A percentile compares a stretch with the other conserved stretches of the same genome.
Conservation (phyloP, 2,113 vertebrate species). For the Spilogale gracilis region DNA sequence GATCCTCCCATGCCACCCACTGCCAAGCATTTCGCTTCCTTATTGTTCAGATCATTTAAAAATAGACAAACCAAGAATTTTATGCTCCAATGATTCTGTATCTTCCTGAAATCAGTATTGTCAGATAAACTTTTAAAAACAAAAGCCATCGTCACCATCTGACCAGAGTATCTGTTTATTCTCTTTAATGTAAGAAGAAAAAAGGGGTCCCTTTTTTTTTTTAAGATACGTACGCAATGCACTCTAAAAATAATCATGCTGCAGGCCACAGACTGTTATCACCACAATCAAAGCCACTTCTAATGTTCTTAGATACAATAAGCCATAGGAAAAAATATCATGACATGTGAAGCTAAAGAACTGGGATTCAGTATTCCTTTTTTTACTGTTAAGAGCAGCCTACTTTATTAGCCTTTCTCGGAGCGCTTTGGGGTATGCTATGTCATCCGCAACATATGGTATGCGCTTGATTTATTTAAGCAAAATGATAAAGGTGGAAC, state of each 20-base stretch:
- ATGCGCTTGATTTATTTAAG: background rate
- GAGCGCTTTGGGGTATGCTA: background rate
- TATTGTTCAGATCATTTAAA: constrained; percentile 33
- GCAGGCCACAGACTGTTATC: background rate
- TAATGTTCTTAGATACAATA: background rate
- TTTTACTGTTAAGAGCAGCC: background rate
- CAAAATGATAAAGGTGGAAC: background rate
- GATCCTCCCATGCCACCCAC: background rate
- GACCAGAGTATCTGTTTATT: constrained; percentile 29
- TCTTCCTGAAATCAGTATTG: constrained; percentile 8
- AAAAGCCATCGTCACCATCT: background rate
- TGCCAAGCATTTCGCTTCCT: background rate
- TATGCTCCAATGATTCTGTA: background rate
- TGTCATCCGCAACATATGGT: background rate
- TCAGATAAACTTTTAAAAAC: constrained; percentile 14
- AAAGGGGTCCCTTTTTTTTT: constrained; percentile 12
- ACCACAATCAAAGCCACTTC: background rate
- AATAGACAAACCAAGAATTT: constrained; percentile 1
- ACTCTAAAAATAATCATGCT: constrained; percentile 54
- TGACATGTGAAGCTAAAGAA: background rate
- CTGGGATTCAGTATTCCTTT: too few species aligned
- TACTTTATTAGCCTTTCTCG: background rate
- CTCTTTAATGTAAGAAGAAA: background rate
- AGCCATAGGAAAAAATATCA: background rate
- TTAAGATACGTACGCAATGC: background rate